These are phyloP conservation scores for Pluvialis apricaria DNA, from an alignment of 2,113 vertebrate species.

Conservation along the genomic window DNA sequence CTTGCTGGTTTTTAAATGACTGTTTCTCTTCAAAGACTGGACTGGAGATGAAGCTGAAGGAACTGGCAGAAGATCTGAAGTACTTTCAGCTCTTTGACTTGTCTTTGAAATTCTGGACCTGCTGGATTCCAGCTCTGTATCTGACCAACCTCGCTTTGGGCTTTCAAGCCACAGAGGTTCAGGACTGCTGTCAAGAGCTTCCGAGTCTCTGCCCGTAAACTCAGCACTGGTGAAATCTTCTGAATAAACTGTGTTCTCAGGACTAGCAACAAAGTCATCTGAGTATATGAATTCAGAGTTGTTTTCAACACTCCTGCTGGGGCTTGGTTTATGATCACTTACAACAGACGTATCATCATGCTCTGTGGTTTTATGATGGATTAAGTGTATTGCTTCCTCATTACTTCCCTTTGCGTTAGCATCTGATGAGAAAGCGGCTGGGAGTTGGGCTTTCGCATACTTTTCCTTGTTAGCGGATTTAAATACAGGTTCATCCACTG, in stretches of 20 bases:
- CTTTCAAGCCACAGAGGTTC: constrained; percentile 42
- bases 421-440: constrained; percentile 30
- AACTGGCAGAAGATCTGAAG: constrained; percentile 64
- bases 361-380: not conserved
- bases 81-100: constrained; percentile 36
- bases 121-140: constrained; percentile 22
- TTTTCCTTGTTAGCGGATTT: not conserved
- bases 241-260: constrained; percentile 68
- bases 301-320: constrained; percentile 42
- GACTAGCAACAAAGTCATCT: constrained; percentile 63
- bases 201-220: constrained; percentile 51
- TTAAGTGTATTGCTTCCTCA: not conserved
- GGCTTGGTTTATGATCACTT: not conserved
- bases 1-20: constrained; percentile 46
- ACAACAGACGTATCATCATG: not conserved
- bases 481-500: not conserved
- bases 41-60: constrained; percentile 78
- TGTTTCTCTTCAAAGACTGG: constrained; percentile 61
- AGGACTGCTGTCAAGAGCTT: constrained; percentile 62
- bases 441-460: constrained; percentile 4
- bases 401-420: not conserved
- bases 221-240: constrained; percentile 82
- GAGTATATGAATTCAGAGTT: constrained; percentile 64
- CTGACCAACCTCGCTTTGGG: constrained; percentile 26
- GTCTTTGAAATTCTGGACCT: constrained; percentile 44